Evolutionary conservation across 2,113 vertebrate species (phyloP), one percentile per base, ranked within the genome.

Genomic region (Vireo altiloquus): DNA sequence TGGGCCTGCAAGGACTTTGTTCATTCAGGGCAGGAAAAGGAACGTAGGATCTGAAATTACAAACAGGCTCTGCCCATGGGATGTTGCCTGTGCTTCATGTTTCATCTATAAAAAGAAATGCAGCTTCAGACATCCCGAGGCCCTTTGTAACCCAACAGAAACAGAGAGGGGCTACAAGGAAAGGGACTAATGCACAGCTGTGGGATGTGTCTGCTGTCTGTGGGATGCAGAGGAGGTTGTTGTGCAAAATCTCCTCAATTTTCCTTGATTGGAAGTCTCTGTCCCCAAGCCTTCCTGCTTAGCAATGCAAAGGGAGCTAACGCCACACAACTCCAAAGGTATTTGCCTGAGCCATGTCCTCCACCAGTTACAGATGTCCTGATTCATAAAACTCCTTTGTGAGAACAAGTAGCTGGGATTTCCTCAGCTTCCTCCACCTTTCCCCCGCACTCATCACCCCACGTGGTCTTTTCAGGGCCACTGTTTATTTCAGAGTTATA

Each of bases 301-400:
- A 47, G 57, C 50, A 71, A 44, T 28, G 15, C 20, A 56, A 64
- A 78, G 46, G n/a, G 69, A 76, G 72, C 44, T 40, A 79, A 65
- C 1, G 0, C 70, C 25, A 17, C 33, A 69, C 33, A 57, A 1
- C 53, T 64, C 40, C 39, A 15, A 42, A 79, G 77, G 65, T 87
- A 72, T 94, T 89, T 87, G 44, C 68, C 59, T 53, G 74, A 84
- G 53, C 61, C 2, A 1, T 14, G 53, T 72, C 74, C 70, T 72
- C 66, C 91, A 82, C 61, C 21, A 96, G 78, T 75, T 95, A 84
- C 89, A 95, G 92, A 78, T 92, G 87, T 83, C 69, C 80, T 39
- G 37, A 57, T 80, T 87, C 81, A 79, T 44, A 68, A 57, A 91
- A 92, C 57, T 50, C 65, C 42, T 82, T 80, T 59, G 50, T 46